A percentile compares a stretch with the other conserved stretches of the same genome.
Conservation (phyloP, 1,140 invertebrate genomes). For the Drosophila suzukii region DNA sequence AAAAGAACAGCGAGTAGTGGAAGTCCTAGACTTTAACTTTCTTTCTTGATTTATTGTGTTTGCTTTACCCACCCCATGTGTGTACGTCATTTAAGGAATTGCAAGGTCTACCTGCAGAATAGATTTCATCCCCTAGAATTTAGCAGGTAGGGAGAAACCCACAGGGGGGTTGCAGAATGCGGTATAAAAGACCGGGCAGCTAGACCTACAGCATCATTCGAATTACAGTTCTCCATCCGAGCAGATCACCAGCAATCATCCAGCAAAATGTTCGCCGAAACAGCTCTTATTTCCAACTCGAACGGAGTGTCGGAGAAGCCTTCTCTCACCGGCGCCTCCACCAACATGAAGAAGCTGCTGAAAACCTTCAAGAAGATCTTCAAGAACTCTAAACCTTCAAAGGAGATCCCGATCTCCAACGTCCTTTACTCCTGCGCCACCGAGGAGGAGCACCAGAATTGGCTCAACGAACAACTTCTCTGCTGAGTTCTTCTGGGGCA, state of each 20-base stretch:
- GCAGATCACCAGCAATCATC: conserved; percentile 20
- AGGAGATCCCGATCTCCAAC: conserved; percentile 13
- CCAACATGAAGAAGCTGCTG: conserved; percentile 64
- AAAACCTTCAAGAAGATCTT: conserved; percentile 61
- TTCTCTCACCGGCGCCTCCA: conserved; percentile 51
- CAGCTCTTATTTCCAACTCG: conserved; percentile 22
- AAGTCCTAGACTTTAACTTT: background rate
- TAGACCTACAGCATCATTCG: conserved; percentile 53
- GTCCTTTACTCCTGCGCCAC: conserved; percentile 29
- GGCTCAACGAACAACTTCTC: conserved; percentile 63
- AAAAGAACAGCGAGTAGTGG: background rate
- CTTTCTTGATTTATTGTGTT: background rate
- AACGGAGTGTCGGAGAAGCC: conserved; percentile 35
- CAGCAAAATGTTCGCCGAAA: conserved; percentile 53
- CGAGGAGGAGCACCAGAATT: conserved; percentile 74
- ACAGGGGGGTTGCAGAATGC: background rate
- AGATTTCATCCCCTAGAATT: background rate
- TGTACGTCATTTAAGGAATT: background rate
- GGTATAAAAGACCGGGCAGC: conserved; percentile 50
- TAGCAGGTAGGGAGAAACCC: conserved; percentile 3
- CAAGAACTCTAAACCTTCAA: conserved; percentile 23
- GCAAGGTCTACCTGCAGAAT: background rate
- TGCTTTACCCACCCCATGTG: background rate
- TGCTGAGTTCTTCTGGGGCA: conserved; percentile 17
- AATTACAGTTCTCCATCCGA: conserved; percentile 36